These are phyloP conservation scores for Drosophila ironensis DNA, from an alignment of 1,140 invertebrate genomes.

Conservation along the genomic window DNA sequence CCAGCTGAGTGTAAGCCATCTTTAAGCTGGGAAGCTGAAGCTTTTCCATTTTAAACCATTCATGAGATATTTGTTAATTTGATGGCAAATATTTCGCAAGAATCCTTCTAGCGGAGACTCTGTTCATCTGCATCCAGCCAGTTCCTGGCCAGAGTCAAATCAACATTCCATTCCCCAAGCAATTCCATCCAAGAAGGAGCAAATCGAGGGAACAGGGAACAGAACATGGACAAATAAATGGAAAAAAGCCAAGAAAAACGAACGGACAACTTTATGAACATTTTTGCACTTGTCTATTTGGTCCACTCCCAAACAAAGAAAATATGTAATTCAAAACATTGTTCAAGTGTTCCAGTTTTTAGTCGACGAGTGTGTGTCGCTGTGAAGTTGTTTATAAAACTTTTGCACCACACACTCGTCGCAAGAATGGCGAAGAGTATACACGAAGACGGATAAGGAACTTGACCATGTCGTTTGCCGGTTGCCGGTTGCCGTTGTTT, in stretches of 20 bases:
- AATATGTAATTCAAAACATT: constrained; percentile 75
- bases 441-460: constrained; percentile 43
- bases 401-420: constrained; percentile 48
- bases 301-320: constrained; percentile 51
- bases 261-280: constrained; percentile 58
- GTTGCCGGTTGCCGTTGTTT: constrained; percentile 67
- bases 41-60: neutral
- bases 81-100: constrained; percentile 1
- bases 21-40: too few species aligned
- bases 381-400: constrained; percentile 72
- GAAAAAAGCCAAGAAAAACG: neutral
- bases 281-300: constrained; percentile 61
- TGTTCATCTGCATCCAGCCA: neutral
- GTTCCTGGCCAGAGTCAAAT: constrained; percentile 17
- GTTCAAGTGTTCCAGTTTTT: constrained; percentile 67
- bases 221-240: neutral
- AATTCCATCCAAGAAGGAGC: constrained; percentile 18
- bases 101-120: constrained; percentile 1
- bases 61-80: neutral
- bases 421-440: constrained; percentile 20
- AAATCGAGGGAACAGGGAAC: too few species aligned
- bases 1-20: neutral
- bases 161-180: constrained; percentile 21
- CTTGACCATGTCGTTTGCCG: constrained; percentile 65
- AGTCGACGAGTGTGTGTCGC: constrained; percentile 30